Conservation (phyloP, 2,113 vertebrate genomes). For the Peucedramus taeniatus region DNA sequence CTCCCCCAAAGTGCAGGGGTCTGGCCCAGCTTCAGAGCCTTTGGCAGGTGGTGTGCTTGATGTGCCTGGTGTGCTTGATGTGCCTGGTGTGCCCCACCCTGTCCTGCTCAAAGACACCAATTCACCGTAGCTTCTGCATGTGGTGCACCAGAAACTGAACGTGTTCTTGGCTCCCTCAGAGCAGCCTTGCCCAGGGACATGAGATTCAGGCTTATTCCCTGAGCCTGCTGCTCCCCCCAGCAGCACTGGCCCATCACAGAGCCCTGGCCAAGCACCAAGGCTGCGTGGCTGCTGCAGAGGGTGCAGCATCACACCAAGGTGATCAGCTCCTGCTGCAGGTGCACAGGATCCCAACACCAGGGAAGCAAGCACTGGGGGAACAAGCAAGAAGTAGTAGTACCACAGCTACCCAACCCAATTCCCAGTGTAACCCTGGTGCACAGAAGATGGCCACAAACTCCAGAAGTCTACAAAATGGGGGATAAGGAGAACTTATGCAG, state of each 20-base stretch:
- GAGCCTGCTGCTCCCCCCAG: not conserved
- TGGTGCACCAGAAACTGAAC: not conserved
- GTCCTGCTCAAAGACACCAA: not conserved
- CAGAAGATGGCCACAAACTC: not conserved
- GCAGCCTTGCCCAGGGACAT: not conserved
- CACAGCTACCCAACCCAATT: not conserved
- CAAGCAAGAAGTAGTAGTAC: not conserved
- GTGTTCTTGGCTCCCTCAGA: not conserved
- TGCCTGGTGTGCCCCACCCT: fast-evolving
- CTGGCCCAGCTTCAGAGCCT: not conserved
- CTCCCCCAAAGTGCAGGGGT: not conserved
- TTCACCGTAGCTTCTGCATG: fast-evolving
- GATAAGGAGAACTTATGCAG: not conserved
- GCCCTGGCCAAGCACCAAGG: fast-evolving
- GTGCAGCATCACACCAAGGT: not conserved
- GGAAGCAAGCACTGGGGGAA: not conserved
- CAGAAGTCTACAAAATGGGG: fast-evolving
- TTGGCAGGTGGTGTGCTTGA: not conserved
- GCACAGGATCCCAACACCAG: not conserved
- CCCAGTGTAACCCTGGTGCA: not conserved
- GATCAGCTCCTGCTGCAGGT: not conserved
- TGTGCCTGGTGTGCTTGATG: too few species aligned
- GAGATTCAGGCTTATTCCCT: not conserved
- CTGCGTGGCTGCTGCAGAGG: not conserved
- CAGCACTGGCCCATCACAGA: not conserved